These are phyloP conservation scores for Spea multiplicata DNA, from an alignment of 2,113 vertebrate species.

Conservation along the genomic window DNA sequence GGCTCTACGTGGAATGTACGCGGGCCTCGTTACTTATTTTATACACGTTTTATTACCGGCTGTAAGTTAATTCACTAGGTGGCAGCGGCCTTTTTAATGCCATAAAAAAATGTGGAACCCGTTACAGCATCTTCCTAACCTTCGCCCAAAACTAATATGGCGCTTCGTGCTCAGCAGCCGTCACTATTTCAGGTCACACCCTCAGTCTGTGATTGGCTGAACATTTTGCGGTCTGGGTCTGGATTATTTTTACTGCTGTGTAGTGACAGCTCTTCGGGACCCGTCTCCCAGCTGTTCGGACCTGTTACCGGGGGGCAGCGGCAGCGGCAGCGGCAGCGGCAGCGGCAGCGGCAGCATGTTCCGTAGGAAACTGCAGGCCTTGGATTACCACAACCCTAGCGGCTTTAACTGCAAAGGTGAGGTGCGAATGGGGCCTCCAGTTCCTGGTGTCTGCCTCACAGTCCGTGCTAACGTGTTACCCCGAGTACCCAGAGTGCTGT, in stretches of 20 bases:
- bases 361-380: conserved; percentile 83
- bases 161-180: neutral
- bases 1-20: no score
- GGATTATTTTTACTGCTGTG: conserved; percentile 14
- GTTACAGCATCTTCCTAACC: neutral
- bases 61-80: no score
- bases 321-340: neutral
- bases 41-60: no score
- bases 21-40: no score
- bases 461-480: neutral
- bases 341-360: conserved; percentile 70
- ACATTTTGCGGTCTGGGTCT: conserved; percentile 15
- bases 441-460: neutral
- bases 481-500: neutral
- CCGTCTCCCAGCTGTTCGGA: conserved; percentile 43
- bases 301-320: fast-evolving
- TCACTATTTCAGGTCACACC: neutral
- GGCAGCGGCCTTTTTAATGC: no score
- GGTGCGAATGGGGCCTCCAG: neutral
- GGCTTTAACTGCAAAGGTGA: conserved; percentile 86
- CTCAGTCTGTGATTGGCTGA: conserved; percentile 1
- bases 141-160: neutral
- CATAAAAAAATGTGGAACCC: no score
- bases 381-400: conserved; percentile 88
- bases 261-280: neutral